These are phyloP conservation scores for Eupsilia transversa DNA, from an alignment of 2,888 invertebrate species.

Conservation along the genomic window DNA sequence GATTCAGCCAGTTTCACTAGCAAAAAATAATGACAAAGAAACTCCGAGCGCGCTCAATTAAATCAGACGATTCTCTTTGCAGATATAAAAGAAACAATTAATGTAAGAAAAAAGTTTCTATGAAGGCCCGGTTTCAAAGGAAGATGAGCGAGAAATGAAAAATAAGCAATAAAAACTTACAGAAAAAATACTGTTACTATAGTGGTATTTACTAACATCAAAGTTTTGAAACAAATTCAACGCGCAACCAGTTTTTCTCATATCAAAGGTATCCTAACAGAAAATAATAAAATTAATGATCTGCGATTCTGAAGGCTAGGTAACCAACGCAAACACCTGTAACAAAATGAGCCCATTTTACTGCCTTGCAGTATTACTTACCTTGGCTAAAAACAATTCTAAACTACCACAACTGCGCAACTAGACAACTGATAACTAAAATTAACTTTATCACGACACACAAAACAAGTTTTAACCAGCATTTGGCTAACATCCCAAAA, in stretches of 20 bases:
- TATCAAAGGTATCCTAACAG: not conserved
- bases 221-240: not conserved
- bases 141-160: constrained; percentile 25
- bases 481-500: constrained; percentile 55
- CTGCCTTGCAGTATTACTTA: constrained; percentile 4
- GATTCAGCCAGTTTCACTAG: constrained; percentile 21
- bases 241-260: not conserved
- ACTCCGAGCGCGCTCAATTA: constrained; percentile 65
- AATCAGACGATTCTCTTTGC: constrained; percentile 61
- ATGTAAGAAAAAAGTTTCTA: constrained; percentile 62
- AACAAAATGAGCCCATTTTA: not conserved
- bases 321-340: not conserved
- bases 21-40: constrained; percentile 57
- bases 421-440: constrained; percentile 22
- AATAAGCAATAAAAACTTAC: not conserved
- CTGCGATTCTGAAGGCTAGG: not conserved
- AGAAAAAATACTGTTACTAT: not conserved
- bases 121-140: constrained; percentile 15
- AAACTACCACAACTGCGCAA: not conserved
- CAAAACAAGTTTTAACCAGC: constrained; percentile 37
- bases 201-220: not conserved
- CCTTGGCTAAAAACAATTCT: constrained; percentile 18
- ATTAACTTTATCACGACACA: constrained; percentile 38
- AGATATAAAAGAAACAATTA: constrained; percentile 72
- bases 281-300: no score